These are phyloP conservation scores for Drosophila colorata DNA, from an alignment of 2,888 invertebrate species.

Conservation along the genomic window DNA sequence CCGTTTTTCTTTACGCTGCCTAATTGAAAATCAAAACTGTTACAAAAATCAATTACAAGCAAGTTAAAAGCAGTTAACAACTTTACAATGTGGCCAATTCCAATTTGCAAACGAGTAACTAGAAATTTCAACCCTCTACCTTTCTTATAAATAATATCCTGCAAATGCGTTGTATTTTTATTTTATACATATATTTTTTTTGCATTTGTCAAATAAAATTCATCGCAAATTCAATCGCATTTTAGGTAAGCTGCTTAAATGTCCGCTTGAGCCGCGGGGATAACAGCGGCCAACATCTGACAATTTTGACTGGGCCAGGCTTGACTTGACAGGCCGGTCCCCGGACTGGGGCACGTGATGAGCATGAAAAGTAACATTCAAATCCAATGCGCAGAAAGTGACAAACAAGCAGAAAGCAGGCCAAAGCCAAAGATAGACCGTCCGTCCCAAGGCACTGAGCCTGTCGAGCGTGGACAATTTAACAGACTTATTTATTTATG, in stretches of 20 bases:
- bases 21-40: slow-evolving; percentile 62
- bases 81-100: slow-evolving; percentile 51
- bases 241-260: slow-evolving; percentile 77
- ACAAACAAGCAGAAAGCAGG: slow-evolving; percentile 59
- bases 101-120: slow-evolving; percentile 9
- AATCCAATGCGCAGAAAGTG: slow-evolving; percentile 58
- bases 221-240: slow-evolving; percentile 70
- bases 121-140: slow-evolving; percentile 1
- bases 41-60: slow-evolving; percentile 70
- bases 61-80: slow-evolving; percentile 22
- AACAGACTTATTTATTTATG: slow-evolving; percentile 76
- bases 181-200: neutral
- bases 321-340: slow-evolving; percentile 1
- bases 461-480: slow-evolving; percentile 65
- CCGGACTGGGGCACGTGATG: slow-evolving; percentile 56
- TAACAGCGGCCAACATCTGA: slow-evolving; percentile 45
- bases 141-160: neutral
- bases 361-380: slow-evolving; percentile 72
- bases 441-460: slow-evolving; percentile 17
- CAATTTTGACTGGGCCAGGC: slow-evolving; percentile 21
- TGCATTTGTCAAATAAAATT: slow-evolving; percentile 31
- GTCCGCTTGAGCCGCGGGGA: slow-evolving; percentile 64
- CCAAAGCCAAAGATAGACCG: slow-evolving; percentile 10
- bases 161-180: slow-evolving; percentile 11
- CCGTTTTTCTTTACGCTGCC: slow-evolving; percentile 10